Evolutionary conservation across 2,797 vertebrate genomes (phyloP), one percentile per base, ranked within the genome.

Genomic region (Arnoldichthys spilopterus): DNA sequence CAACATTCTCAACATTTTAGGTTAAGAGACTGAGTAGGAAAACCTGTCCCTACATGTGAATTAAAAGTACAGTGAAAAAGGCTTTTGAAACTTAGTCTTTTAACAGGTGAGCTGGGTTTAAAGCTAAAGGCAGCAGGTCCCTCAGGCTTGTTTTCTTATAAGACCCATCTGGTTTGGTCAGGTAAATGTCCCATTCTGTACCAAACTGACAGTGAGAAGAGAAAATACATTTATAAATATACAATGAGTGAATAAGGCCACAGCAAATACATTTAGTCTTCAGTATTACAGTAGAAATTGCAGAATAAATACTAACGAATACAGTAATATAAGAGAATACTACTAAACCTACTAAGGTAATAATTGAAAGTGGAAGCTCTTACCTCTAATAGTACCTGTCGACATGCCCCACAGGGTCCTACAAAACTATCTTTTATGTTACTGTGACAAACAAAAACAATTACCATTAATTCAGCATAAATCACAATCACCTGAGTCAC

Each of bases 361-460:
- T 13, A 12, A 13, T 11, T 12, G 9, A 45, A 62, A 67, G 30
- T 69, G 16, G 18, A 28, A 26, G 34, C 5, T 40, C 84, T 92
- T 88, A 98, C 97, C 96, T 98, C 97, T 91, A 96, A 92, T 79
- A 99, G 94, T 67, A 99, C 96, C 89, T 99, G 97, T 75, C 97
- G 91, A 90, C 97, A 99, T 5, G 95, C 96, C 0, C 97, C 97
- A 0, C 97, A 99, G 0, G 96, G 97, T 0, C 88, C 86, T 34
- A 97, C 95, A 85, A 96, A 98, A 0, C 84, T 76, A 37, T 97
- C 93, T 83, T 89, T 83, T 80, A 94, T 78, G 77, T 98, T 92
- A 86, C 97, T 98, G 74, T 72, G 30, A 74, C 11, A 47, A 66
- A 9, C 43, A 54, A 77, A 63, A 34, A 6, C n/a, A 73, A 18